Percentiles rank a stretch among this genome's conserved stretches.
These are phyloP conservation scores for Thelaira solivaga DNA, from an alignment of 2,888 invertebrate genomes.

Conservation along the genomic window DNA sequence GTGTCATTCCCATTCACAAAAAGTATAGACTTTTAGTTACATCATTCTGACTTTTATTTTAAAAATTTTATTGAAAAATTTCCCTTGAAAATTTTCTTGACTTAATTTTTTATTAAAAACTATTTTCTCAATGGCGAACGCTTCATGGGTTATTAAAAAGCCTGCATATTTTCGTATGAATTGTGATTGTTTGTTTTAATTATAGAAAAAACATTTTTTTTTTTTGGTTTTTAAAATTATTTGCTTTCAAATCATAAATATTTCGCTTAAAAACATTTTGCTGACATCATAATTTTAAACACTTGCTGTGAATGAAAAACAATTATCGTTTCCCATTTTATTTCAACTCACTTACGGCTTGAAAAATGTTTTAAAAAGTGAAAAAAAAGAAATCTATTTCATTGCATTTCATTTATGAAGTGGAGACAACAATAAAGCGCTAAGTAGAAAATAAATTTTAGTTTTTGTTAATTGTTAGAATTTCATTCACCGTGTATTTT, in stretches of 20 bases:
- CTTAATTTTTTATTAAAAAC: no score
- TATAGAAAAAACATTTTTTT: background rate
- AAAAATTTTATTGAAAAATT: no score
- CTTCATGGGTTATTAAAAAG: background rate
- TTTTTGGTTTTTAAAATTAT: background rate
- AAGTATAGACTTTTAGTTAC: no score
- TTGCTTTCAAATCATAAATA: slow-evolving; percentile 25
- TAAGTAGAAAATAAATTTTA: background rate
- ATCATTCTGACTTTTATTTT: no score
- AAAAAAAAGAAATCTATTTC: background rate
- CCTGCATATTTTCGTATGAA: background rate
- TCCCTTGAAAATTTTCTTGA: no score
- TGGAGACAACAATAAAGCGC: background rate
- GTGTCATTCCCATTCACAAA: no score
- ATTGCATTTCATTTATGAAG: background rate
- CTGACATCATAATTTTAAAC: slow-evolving; percentile 52
- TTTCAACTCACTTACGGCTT: background rate
- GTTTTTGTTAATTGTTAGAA: background rate
- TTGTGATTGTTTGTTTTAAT: background rate
- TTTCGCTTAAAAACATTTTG: slow-evolving; percentile 29
- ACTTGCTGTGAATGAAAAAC: slow-evolving; percentile 20
- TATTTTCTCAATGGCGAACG: no score
- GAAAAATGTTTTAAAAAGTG: background rate
- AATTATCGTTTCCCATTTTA: background rate
- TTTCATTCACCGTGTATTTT: no score